These are phyloP conservation scores for Raphicerus campestris DNA, from an alignment of 2,113 vertebrate species.

Conservation along the genomic window DNA sequence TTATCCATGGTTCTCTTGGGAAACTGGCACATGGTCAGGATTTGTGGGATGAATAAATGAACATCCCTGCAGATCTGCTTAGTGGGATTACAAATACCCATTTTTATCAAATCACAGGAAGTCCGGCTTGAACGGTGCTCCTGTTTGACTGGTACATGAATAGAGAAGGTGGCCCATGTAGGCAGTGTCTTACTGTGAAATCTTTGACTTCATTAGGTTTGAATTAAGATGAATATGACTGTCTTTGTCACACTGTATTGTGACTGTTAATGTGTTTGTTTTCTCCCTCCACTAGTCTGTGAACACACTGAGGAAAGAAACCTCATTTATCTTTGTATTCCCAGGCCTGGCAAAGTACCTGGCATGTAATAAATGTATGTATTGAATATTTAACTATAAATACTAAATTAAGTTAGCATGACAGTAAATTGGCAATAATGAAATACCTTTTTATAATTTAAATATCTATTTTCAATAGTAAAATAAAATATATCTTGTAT, in stretches of 20 bases:
- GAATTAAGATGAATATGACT: neutral
- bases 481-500: neutral
- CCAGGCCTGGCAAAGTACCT: neutral
- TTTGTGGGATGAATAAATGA: neutral
- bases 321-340: neutral
- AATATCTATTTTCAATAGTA: constrained; percentile 26
- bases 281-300: neutral
- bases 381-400: neutral
- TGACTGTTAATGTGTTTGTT: neutral
- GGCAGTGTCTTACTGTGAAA: neutral
- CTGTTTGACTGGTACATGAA: neutral
- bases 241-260: neutral
- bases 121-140: neutral
- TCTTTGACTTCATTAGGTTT: neutral
- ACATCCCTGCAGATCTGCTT: neutral
- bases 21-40: neutral
- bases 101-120: neutral
- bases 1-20: neutral
- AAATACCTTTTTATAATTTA: neutral
- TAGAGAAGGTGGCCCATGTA: neutral
- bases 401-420: neutral
- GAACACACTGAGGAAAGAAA: neutral
- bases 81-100: neutral
- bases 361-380: neutral
- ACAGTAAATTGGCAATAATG: neutral